Base-by-base conservation (phyloP, 2,797 vertebrate genomes). In the Rhinella marina region DNA sequence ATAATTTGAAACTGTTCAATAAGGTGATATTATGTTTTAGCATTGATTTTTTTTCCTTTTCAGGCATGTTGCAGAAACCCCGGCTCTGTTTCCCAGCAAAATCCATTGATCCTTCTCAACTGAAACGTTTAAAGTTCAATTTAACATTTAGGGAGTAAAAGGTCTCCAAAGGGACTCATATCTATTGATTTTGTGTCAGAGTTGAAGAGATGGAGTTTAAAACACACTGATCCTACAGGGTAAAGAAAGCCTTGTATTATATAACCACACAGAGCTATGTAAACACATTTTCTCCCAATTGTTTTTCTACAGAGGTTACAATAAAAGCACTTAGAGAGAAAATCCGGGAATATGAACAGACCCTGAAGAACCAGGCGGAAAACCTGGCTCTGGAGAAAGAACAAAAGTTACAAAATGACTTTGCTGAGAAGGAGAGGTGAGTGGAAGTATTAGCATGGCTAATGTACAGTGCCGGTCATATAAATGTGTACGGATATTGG, bases 261-360 rank as follows among this genome's bases (percentile, higher is more conserved):
- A 90, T 88, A 90, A 91, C 93, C 87, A 62, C 88, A 73, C 89
- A 89, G 90, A 90, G 89, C 90, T 90, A 76, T 90, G 91, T 93
- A 91, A 91, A 92, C 92, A 92, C 91, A 90, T 90, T 93, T 90
- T 84, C 90, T 88, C 88, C 91, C 91, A 89, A 16, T 93, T 92
- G 91, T 90, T 93, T 91, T 88, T 91, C 87, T 92, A 89, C 92
- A 99, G 98, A 99, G 95, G 98, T 99, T 93, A 99, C 98, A 90
- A 99, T 99, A 92, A 99, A 99, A 95, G 96, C 96, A 93, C 96
- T 99, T 95, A 99, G 98, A 95, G 98, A 99, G 94, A 99, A 98
- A 95, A 98, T 99, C 94, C 97, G 98, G 80, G 98, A 99, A 93
- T 99, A 98, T 90, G 98, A 99, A 90, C 98, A 98, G 96, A 97